Evolutionary conservation across 2,113 vertebrate genomes (phyloP).

Genomic region (Dipodomys stephensi): DNA sequence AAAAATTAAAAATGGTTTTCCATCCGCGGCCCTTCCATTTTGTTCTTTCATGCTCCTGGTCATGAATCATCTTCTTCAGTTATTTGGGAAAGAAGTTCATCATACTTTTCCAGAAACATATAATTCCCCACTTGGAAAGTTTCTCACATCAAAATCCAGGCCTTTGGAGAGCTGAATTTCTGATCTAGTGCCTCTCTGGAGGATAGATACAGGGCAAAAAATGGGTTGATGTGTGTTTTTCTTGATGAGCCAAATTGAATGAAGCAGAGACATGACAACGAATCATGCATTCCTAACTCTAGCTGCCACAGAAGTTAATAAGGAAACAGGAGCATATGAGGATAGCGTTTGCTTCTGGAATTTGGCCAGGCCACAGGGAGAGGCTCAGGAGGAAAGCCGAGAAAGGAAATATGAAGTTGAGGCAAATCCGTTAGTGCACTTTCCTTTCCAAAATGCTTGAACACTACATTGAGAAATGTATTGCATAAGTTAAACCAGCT

Average conservation of each 20-base stretch:
- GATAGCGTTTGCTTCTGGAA: constrained; percentile 47
- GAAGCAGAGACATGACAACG: not conserved
- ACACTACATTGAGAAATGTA: constrained; percentile 57
- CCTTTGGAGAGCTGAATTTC: not conserved
- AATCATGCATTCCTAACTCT: not conserved
- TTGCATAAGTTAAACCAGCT: constrained; percentile 66
- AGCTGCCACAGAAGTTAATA: not conserved
- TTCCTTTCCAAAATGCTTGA: constrained; percentile 66
- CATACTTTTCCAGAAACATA: constrained; percentile 18
- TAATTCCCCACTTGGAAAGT: not conserved
- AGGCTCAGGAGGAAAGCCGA: constrained; percentile 54
- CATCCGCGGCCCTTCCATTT: constrained; percentile 15
- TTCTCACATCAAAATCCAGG: constrained; percentile 24
- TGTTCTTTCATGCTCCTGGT: not conserved
- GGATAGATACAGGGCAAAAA: not conserved
- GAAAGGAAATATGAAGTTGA: constrained; percentile 57
- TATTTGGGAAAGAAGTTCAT: constrained; percentile 6
- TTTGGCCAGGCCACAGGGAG: constrained; percentile 63
- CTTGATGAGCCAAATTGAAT: not conserved
- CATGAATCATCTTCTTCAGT: not conserved
- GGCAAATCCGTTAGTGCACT: constrained; percentile 2
- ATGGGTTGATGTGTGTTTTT: not conserved
- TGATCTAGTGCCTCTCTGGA: not conserved
- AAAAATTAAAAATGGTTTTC: not conserved
- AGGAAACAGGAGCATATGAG: not conserved